Conservation (phyloP, 2,113 vertebrate genomes). For the Phalacrocorax pelagicus region DNA sequence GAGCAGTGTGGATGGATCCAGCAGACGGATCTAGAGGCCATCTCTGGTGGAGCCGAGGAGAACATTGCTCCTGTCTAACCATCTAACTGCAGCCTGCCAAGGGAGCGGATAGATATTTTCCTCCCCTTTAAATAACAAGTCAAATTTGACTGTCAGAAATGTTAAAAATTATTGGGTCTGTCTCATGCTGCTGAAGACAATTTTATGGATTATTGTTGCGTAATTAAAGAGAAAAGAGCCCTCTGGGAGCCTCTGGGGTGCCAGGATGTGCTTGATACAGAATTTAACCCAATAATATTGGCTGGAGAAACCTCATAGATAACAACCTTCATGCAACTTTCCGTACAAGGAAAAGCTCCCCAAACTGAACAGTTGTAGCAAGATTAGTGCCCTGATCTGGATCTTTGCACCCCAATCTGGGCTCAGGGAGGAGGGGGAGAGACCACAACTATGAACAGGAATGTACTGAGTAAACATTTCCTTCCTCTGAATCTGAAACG, state of each 20-base stretch:
- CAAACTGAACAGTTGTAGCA: background rate
- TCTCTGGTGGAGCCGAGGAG: background rate
- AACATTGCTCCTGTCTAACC: background rate
- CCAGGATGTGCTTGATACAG: fast-evolving
- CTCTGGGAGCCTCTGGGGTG: background rate
- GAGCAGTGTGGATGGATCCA: background rate
- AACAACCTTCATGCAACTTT: background rate
- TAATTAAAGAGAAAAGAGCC: background rate
- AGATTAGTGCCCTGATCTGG: background rate
- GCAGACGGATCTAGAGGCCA: background rate
- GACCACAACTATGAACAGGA: background rate
- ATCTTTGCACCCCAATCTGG: background rate
- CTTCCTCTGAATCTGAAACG: background rate
- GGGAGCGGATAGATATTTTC: background rate
- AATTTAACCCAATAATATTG: background rate
- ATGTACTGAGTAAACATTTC: background rate
- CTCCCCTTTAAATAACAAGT: background rate
- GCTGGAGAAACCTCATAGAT: background rate
- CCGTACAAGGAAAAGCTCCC: background rate
- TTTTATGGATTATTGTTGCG: background rate
- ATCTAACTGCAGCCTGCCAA: background rate
- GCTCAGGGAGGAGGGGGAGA: background rate
- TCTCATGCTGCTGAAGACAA: background rate
- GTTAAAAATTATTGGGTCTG: background rate
- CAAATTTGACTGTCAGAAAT: background rate